Base-by-base conservation (phyloP, 2,113 vertebrate genomes). In the Platichthys flesus region DNA sequence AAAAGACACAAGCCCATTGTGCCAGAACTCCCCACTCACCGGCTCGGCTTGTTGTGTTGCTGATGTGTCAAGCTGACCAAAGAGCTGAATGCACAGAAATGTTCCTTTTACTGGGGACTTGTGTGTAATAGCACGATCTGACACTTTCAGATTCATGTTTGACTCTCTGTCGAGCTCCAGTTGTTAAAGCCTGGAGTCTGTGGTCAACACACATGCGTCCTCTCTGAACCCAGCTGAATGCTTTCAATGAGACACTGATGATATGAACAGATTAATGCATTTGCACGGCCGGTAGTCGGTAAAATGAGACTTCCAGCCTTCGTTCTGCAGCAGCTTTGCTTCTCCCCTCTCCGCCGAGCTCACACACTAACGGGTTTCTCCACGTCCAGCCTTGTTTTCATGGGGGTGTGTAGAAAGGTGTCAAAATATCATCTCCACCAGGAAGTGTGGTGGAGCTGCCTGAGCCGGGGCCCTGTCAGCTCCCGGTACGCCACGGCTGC, bases 341-440 rank as follows among this genome's bases (percentile, higher is more conserved):
- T 69, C 78, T 60, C 45, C 52, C 45, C 65, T 67, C 61, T 55
- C 52, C 54, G 45, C 65, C 31, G 51, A 47, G 55, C 82, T 55
- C 76, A 79, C 79, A 76, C 35, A 37, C 35, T 37, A 37, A 37
- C 9, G 35, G 35, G 35, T 37, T 37, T 37, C 35, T 37, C 35
- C 35, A 63, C 37, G 79, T 81, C 76, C 58, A 70, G 68, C 61
- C 60, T 72, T 1, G 23, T 85, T 79, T 90, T 91, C 60, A 69
- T 82, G 83, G 58, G 58, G 76, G 24, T 77, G 70, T 70, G 74
- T 76, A 86, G 58, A 74, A 68, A 86, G 73, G 81, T 81, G 86
- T 91, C 85, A 90, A 82, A 84, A 85, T 64, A 79, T 86, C 76
- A 61, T 88, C 79, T 84, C 66, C 66, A 74, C 67, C 51, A 87